Conservation (phyloP, 2,797 vertebrate species). For the Geotrypetes seraphini region DNA sequence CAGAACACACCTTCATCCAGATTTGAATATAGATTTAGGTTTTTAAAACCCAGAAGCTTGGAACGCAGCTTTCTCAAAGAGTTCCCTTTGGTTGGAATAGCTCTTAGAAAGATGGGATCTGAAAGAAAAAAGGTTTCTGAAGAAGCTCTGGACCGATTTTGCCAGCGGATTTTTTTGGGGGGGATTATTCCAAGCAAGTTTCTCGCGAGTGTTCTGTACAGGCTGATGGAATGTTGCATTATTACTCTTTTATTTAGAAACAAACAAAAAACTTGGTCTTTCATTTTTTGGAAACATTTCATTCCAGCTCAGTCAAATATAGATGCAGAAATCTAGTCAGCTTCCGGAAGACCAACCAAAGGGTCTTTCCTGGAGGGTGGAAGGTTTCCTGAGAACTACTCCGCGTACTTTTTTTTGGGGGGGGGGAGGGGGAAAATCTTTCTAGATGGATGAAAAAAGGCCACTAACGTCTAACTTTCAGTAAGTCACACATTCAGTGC, state of each 20-base stretch:
- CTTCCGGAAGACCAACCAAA: conserved; percentile 36
- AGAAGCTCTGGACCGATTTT: conserved; percentile 43
- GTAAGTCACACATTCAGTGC: conserved; percentile 48
- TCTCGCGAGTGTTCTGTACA: too few relatives aligned
- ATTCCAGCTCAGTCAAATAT: conserved; percentile 32
- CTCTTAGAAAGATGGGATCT: conserved; percentile 51
- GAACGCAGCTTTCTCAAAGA: conserved; percentile 71
- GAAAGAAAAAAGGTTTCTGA: conserved; percentile 31
- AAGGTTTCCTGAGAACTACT: conserved; percentile 25
- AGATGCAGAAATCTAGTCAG: conserved; percentile 31
- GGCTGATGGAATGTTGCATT: conserved; percentile 6
- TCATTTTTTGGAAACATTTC: conserved; percentile 28
- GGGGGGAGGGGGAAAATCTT: conserved; percentile 39
- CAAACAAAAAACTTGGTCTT: too few relatives aligned
- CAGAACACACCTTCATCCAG: conserved; percentile 82
- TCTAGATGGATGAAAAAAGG: conserved; percentile 42
- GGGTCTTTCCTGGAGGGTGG: conserved; percentile 20
- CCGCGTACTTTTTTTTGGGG: conserved; percentile 29
- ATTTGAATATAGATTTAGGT: conserved; percentile 98
- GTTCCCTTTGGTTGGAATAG: conserved; percentile 54
- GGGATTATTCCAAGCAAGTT: too few relatives aligned
- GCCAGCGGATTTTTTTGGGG: too few relatives aligned
- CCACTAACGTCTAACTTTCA: conserved; percentile 41
- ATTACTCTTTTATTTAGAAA: too few relatives aligned
- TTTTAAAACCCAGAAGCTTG: conserved; percentile 85